Percentiles rank a stretch among this genome's conserved stretches.
These are phyloP conservation scores for Chaenocephalus aceratus DNA, from an alignment of 2,113 vertebrate species.

Conservation along the genomic window DNA sequence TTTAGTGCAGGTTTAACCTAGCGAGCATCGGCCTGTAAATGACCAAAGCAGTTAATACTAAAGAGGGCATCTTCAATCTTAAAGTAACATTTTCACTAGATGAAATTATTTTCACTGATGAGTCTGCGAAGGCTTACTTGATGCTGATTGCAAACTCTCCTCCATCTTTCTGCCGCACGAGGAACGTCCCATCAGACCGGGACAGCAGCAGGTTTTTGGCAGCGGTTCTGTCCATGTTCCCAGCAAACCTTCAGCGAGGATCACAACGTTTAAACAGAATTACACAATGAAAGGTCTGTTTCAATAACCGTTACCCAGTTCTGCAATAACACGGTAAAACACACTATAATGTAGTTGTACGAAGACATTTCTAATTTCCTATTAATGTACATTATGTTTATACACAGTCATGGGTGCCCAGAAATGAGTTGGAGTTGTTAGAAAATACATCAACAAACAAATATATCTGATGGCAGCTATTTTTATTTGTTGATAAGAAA, in stretches of 20 bases:
- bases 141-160: conserved; percentile 95
- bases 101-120: neutral
- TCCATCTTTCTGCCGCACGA: conserved; percentile 92
- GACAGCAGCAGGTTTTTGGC: conserved; percentile 86
- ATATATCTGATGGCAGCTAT: neutral
- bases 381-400: neutral
- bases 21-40: neutral
- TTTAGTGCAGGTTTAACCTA: neutral
- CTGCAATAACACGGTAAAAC: neutral
- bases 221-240: conserved; percentile 89
- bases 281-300: neutral
- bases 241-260: conserved; percentile 86
- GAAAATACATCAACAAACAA: neutral
- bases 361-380: neutral
- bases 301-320: neutral
- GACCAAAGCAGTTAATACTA: neutral
- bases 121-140: conserved; percentile 82
- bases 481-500: neutral
- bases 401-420: neutral
- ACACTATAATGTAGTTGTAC: neutral
- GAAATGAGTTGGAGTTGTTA: neutral
- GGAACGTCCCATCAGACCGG: conserved; percentile 91
- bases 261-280: neutral
- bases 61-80: neutral
- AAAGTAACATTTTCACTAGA: neutral